phyloP scores from a whole-genome alignment of 2,797 vertebrate species.

The Sitta carolinensis region DNA sequence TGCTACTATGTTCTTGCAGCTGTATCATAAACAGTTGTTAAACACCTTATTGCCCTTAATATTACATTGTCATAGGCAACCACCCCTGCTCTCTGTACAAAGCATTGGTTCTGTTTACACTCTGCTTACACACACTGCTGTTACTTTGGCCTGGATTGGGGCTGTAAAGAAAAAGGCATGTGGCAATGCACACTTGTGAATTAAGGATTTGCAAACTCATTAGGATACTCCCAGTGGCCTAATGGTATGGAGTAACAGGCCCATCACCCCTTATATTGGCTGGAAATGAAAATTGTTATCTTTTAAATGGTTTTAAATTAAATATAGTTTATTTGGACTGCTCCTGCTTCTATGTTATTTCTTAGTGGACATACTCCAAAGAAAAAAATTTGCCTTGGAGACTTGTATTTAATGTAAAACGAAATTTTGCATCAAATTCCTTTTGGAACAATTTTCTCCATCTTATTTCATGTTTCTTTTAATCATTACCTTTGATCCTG shows the following conservation, averaged over 20 bases:
- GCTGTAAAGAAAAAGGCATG: not conserved
- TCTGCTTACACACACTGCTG: not conserved
- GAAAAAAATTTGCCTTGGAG: not conserved
- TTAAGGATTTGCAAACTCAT: not conserved
- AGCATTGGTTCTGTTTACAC: not conserved
- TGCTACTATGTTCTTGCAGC: not conserved
- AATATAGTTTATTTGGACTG: not conserved
- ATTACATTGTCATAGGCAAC: not conserved
- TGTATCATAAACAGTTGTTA: conserved; percentile 43
- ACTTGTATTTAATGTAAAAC: not conserved
- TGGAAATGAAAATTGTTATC: not conserved
- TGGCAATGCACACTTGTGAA: not conserved
- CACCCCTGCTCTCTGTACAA: fast-evolving
- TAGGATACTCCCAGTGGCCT: not conserved
- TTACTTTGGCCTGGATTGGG: not conserved
- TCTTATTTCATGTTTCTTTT: not conserved
- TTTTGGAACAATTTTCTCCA: not conserved
- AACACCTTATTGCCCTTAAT: conserved; percentile 28
- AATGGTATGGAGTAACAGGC: not conserved
- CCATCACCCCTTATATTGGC: not conserved
- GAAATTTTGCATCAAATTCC: not conserved
- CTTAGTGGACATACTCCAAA: not conserved
- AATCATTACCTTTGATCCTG: not conserved
- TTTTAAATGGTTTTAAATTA: not conserved
- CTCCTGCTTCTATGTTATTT: not conserved